phyloP scores from a whole-genome alignment of 2,797 vertebrate species.

The Characodon lateralis region DNA sequence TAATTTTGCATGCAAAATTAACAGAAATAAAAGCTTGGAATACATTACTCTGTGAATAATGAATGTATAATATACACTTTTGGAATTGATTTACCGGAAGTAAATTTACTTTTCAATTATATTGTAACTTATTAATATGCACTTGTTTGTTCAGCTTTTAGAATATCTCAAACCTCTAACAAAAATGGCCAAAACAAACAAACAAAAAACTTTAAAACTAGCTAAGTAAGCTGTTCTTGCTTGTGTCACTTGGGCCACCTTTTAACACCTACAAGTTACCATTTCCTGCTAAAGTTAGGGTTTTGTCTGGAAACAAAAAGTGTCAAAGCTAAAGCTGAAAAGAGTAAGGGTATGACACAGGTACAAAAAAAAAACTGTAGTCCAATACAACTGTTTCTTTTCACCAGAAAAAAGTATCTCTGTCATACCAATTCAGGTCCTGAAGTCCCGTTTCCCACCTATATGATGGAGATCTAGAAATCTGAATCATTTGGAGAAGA shows the following conservation, averaged over 20 bases:
- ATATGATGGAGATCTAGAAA: constrained; percentile 18
- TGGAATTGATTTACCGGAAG: not conserved
- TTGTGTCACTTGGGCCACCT: not conserved
- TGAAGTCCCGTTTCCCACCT: not conserved
- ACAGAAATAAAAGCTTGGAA: not conserved
- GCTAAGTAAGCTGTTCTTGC: not conserved
- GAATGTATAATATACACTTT: not conserved
- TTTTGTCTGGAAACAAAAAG: constrained; percentile 11
- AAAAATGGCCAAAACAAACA: not conserved
- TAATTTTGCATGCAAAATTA: not conserved
- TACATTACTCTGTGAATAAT: not conserved
- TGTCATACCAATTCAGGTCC: not conserved
- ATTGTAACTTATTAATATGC: too few species aligned
- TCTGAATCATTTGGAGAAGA: constrained; percentile 50
- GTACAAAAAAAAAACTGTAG: constrained; percentile 7
- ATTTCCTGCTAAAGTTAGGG: constrained; percentile 26
- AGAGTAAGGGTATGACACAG: constrained; percentile 4
- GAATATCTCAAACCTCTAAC: not conserved
- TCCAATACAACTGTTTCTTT: not conserved
- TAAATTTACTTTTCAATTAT: not conserved
- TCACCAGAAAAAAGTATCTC: too few species aligned
- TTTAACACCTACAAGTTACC: not conserved
- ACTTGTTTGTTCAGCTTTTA: not conserved
- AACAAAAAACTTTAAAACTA: not conserved
- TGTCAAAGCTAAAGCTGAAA: not conserved